phyloP scores from a whole-genome alignment of 2,113 vertebrate genomes.

The Nothocercus nigrocapillus region DNA sequence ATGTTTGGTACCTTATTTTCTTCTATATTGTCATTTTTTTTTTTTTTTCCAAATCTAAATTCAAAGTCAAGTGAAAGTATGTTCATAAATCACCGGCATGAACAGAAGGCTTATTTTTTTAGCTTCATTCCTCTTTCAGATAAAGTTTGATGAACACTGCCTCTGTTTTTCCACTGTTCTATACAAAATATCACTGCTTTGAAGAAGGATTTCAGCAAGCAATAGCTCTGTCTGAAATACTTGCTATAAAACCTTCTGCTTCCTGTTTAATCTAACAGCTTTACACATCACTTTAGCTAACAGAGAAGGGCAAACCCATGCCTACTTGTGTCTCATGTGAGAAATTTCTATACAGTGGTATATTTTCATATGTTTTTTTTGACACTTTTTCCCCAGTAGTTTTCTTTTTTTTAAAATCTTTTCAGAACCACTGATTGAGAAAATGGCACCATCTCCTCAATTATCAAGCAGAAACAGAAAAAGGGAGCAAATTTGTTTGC shows the following conservation, averaged over 20 bases:
- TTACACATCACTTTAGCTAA: not conserved
- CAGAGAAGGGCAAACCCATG: not conserved
- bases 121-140: not conserved
- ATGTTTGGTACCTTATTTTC: not conserved
- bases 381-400: not conserved
- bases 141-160: not conserved
- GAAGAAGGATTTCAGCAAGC: not conserved
- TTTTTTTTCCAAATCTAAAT: not conserved
- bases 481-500: not conserved
- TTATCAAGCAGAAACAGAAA: not conserved
- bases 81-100: fast-evolving
- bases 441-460: not conserved
- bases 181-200: not conserved
- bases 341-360: not conserved
- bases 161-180: not conserved
- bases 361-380: not conserved
- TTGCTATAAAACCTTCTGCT: not conserved
- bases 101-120: not conserved
- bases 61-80: not conserved
- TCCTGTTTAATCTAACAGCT: not conserved
- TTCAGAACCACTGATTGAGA: not conserved
- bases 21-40: not conserved
- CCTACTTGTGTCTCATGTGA: not conserved
- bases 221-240: not conserved
- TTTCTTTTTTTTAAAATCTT: not conserved